Conservation (phyloP, 2,888 invertebrate genomes). For the Ennomos fuscantarius region DNA sequence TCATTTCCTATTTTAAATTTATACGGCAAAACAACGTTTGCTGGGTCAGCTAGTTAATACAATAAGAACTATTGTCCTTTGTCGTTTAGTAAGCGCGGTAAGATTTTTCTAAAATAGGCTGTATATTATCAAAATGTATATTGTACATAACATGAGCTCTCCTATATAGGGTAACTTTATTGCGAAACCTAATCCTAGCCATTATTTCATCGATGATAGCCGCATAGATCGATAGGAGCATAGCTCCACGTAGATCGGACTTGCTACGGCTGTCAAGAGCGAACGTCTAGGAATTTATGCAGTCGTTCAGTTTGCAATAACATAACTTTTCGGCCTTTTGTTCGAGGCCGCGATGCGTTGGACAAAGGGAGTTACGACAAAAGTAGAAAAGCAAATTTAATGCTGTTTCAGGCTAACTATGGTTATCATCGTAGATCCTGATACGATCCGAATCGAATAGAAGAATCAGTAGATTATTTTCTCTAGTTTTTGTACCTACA, state of each 20-base stretch:
- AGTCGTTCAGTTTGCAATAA: slow-evolving; percentile 61
- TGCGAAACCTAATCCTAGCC: slow-evolving; percentile 7
- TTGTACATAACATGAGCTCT: too few relatives aligned
- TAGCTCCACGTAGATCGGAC: slow-evolving; percentile 55
- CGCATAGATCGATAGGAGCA: slow-evolving; percentile 44
- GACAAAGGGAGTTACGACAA: slow-evolving; percentile 30
- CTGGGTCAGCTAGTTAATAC: too few relatives aligned
- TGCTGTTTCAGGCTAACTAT: slow-evolving; percentile 2
- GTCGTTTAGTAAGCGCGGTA: too few relatives aligned
- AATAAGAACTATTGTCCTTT: too few relatives aligned
- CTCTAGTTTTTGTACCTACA: too few relatives aligned
- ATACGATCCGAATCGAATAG: too few relatives aligned
- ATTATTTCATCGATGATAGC: slow-evolving; percentile 20
- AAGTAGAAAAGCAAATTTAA: slow-evolving; percentile 9
- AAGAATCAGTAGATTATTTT: too few relatives aligned
- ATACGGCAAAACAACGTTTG: too few relatives aligned
- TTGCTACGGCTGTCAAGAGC: slow-evolving; percentile 56
- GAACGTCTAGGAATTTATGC: slow-evolving; percentile 64
- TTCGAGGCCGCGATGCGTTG: slow-evolving; percentile 35
- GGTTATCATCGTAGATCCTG: too few relatives aligned
- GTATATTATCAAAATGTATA: too few relatives aligned
- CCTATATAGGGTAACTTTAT: slow-evolving; percentile 2
- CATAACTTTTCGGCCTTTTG: slow-evolving; percentile 68
- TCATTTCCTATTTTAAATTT: too few relatives aligned
- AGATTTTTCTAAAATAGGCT: too few relatives aligned